Base-by-base conservation (phyloP, 2,113 vertebrate species). In the Psammodynastes pulverulentus region DNA sequence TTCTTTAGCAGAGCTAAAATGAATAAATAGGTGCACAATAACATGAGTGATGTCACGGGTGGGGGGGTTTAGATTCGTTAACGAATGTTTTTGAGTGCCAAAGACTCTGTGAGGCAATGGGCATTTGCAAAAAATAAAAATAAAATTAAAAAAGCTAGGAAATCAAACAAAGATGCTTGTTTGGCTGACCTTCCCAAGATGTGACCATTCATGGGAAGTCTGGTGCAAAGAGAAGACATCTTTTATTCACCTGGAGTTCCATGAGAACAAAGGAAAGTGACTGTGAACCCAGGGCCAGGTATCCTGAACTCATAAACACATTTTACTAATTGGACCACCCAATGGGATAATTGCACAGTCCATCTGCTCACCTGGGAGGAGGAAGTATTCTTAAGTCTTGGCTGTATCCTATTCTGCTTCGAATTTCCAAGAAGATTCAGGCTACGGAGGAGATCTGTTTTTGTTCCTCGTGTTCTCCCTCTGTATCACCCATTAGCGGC, bases 371-470 rank as follows among this genome's bases (percentile, higher is more conserved):
- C 95, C 96, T 96, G 94, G 90, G 91, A 94, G 90, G 91, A 94
- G 93, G 95, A 93, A 95, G 89, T 92, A 29, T 94, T 96, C 93
- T 90, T 96, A 97, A 17, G 91, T 94, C 93, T 96, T 97, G 92
- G 93, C 95, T 89, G 84, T 95, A 94, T 92, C 95, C 92, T 95
- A 79, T 62, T 51, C 95, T 96, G 94, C 95, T 93, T 88, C 49
- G 95, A 94, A 89, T 94, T 91, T 94, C 84, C 94, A 92, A 90
- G 84, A 90, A 54, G 93, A 93, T 95, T 98, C 97, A 99, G 17
- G 99, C 99, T 95, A 99, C 99, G 9, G 99, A 99, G 67, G 99
- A 99, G 95, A 99, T 99, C 97, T 99, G 99, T 97, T 99, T 99
- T 95, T 99, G 99, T 84, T 99, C 99, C 67, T 99, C 99, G 0